Conservation (phyloP, 2,888 invertebrate species). For the Boloria selene region DNA sequence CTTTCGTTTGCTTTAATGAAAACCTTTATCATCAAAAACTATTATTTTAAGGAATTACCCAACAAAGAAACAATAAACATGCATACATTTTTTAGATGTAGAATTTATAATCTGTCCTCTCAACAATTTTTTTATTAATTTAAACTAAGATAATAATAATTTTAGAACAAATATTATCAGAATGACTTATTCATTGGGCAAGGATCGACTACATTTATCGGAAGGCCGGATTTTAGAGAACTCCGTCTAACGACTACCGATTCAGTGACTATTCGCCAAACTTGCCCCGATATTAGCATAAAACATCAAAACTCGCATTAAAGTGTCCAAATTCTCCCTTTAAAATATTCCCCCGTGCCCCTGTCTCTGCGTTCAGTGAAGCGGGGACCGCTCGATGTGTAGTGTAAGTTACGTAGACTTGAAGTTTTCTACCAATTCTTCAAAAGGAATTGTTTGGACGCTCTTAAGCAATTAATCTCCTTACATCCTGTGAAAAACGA, state of each 20-base stretch:
- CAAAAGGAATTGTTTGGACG: no score
- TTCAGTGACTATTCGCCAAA: constrained; percentile 67
- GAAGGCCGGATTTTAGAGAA: constrained; percentile 19
- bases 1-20: no score
- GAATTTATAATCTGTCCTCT: no score
- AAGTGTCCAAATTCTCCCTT: constrained; percentile 76
- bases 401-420: constrained; percentile 49
- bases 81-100: no score
- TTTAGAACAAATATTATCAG: constrained; percentile 15
- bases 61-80: no score
- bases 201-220: constrained; percentile 34
- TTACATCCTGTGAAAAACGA: no score
- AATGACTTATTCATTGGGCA: constrained; percentile 38
- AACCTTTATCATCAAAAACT: no score
- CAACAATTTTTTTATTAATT: no score
- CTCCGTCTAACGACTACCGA: constrained; percentile 44
- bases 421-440: neutral
- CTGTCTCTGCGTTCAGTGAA: constrained; percentile 58
- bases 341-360: constrained; percentile 59
- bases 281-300: constrained; percentile 76
- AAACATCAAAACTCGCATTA: constrained; percentile 82
- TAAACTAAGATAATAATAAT: constrained; percentile 9
- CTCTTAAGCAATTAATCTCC: no score
- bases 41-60: no score
- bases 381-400: constrained; percentile 49